Conservation (phyloP, 2,113 vertebrate genomes). For the Emydura subglobosa region DNA sequence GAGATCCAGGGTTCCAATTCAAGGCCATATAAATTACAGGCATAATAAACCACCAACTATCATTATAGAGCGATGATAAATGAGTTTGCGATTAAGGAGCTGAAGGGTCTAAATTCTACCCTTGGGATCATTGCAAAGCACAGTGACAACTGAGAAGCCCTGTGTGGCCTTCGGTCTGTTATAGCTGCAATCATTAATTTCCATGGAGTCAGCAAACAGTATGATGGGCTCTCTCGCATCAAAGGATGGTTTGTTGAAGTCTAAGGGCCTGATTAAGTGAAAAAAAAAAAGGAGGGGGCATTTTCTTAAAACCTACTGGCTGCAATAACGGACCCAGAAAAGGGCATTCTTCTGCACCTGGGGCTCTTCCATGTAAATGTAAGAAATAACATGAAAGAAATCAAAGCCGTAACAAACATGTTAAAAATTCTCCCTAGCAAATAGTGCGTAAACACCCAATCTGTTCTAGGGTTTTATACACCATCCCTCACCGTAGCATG, state of each 20-base stretch:
- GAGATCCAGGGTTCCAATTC: not conserved
- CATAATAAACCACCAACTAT: not conserved
- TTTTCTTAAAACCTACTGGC: slow-evolving; percentile 27
- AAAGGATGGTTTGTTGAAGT: slow-evolving; percentile 67
- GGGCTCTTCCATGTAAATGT: not conserved
- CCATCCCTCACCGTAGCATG: not conserved
- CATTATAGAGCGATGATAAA: not conserved
- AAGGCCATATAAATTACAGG: not conserved
- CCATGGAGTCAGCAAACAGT: slow-evolving; percentile 54
- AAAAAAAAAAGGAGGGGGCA: slow-evolving; percentile 66
- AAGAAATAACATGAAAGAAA: not conserved
- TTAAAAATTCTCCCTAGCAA: not conserved
- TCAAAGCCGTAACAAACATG: not conserved
- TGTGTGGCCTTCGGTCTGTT: not conserved
- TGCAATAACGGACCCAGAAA: not conserved
- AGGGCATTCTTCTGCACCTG: not conserved
- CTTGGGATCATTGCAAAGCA: not conserved
- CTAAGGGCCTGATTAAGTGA: slow-evolving; percentile 33
- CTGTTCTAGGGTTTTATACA: not conserved
- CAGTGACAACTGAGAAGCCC: not conserved
- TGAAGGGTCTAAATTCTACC: not conserved
- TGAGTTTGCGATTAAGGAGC: not conserved
- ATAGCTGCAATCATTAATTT: slow-evolving; percentile 27
- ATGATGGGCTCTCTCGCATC: slow-evolving; percentile 63
- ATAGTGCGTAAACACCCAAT: not conserved